These are phyloP conservation scores for Adelges cooleyi DNA, from an alignment of 1,140 invertebrate species.

Conservation along the genomic window DNA sequence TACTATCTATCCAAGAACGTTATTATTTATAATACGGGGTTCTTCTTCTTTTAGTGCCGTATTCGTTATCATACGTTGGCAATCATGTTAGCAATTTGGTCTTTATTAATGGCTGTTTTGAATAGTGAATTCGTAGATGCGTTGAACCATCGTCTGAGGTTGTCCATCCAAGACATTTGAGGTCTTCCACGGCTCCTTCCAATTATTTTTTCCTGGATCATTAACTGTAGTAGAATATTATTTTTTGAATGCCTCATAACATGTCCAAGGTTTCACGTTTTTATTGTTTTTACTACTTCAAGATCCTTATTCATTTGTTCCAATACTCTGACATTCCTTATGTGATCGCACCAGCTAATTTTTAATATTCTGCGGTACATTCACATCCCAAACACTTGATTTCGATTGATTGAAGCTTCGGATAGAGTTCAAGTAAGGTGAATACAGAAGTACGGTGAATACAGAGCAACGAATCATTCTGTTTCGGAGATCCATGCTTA, in stretches of 20 bases:
- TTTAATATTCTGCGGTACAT: no score
- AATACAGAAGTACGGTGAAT: not conserved
- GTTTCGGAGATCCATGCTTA: constrained; percentile 1
- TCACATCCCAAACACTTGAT: not conserved
- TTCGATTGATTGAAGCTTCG: not conserved
- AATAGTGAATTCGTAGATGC: no score
- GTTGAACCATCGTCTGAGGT: no score
- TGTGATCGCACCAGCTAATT: no score
- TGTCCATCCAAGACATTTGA: no score
- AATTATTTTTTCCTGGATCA: constrained; percentile 1
- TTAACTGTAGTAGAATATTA: no score
- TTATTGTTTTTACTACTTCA: constrained; percentile 4
- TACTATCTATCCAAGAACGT: no score
- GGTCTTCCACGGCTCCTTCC: constrained; percentile 7
- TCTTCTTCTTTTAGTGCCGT: no score
- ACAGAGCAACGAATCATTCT: constrained; percentile 23
- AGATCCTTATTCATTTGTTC: not conserved
- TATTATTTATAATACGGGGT: no score
- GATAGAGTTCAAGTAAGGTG: constrained; percentile 20
- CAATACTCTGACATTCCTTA: no score
- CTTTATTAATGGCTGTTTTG: not conserved
- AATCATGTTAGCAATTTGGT: not conserved
- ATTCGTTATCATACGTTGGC: not conserved
- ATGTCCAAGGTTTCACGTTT: constrained; percentile 1
- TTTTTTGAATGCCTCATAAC: not conserved